These are phyloP conservation scores for Maconellicoccus hirsutus DNA, from an alignment of 1,140 invertebrate genomes.

Conservation along the genomic window DNA sequence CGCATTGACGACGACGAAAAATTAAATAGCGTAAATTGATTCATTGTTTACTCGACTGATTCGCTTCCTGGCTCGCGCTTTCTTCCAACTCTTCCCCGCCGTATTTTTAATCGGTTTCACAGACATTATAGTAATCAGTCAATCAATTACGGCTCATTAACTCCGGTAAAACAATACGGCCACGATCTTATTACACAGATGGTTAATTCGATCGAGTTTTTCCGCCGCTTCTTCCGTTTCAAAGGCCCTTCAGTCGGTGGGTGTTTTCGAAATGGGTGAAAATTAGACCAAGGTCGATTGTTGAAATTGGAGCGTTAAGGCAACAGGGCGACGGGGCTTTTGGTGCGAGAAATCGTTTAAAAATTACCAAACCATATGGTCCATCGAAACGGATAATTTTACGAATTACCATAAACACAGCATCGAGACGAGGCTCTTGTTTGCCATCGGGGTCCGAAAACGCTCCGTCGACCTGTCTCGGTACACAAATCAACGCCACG, in stretches of 20 bases:
- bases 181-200: background rate
- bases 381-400: too few relatives aligned
- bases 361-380: background rate
- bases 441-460: too few relatives aligned
- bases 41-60: slow-evolving; percentile 4
- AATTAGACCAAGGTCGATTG: background rate
- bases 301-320: background rate
- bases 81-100: background rate
- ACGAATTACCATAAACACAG: too few relatives aligned
- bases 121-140: background rate
- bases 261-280: background rate
- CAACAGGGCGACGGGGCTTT: background rate
- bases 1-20: background rate
- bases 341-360: background rate
- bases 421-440: too few relatives aligned
- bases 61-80: slow-evolving; percentile 1
- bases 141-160: background rate
- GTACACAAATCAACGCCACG: too few relatives aligned
- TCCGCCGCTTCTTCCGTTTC: background rate
- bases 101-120: background rate
- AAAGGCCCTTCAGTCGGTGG: background rate
- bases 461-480: too few relatives aligned
- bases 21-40: slow-evolving; percentile 9
- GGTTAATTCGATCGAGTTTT: background rate
- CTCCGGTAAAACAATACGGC: slow-evolving; percentile 6